phyloP scores from a whole-genome alignment of 2,888 invertebrate species.

The Aspidiotus destructor region DNA sequence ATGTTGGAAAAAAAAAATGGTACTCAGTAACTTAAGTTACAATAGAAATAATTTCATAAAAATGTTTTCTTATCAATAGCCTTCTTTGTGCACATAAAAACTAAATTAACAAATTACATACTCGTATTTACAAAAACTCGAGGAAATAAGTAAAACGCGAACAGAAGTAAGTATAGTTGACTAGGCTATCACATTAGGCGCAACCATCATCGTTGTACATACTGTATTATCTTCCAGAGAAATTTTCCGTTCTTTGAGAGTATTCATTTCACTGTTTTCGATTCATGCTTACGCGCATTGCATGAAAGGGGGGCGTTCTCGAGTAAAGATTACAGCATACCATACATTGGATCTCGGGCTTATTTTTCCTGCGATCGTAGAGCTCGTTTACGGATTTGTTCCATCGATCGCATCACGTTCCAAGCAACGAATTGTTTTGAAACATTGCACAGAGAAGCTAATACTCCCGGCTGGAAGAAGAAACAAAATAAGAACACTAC shows the following conservation, averaged over 20 bases:
- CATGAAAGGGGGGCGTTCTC: too few species aligned
- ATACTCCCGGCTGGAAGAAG: conserved; percentile 21
- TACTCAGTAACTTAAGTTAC: too few species aligned
- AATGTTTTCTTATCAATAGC: too few species aligned
- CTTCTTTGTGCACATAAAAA: too few species aligned
- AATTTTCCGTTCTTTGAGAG: neutral
- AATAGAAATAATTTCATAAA: too few species aligned
- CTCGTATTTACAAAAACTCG: too few species aligned
- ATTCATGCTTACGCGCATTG: too few species aligned
- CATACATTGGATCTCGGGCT: neutral
- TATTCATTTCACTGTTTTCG: neutral
- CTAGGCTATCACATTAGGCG: too few species aligned
- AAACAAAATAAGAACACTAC: neutral
- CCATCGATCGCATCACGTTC: conserved; percentile 21
- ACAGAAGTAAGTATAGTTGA: too few species aligned
- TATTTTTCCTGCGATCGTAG: neutral
- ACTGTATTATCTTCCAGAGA: neutral
- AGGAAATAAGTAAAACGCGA: too few species aligned
- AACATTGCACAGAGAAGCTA: conserved; percentile 6
- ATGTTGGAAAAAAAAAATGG: too few species aligned
- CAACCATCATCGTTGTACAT: neutral
- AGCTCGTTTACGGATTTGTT: conserved; percentile 17
- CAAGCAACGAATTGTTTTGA: conserved; percentile 10
- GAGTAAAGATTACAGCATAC: neutral
- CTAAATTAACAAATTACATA: too few species aligned